Evolutionary conservation across 30 jellyfish, hydroid and myxozoan genomes (phyloP).

Genomic region (Pelagia noctiluca): DNA sequence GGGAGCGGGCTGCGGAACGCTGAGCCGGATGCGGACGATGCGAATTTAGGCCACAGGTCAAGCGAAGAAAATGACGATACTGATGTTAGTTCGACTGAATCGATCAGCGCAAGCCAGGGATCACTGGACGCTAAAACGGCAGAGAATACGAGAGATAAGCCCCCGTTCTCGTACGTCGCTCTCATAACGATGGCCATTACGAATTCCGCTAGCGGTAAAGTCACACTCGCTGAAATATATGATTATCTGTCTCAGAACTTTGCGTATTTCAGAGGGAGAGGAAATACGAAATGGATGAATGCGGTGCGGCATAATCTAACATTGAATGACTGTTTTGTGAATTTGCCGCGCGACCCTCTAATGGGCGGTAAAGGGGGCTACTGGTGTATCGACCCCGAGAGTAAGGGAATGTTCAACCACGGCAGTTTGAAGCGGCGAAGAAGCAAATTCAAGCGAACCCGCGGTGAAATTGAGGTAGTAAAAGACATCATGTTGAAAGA

Average conservation of each 20-base stretch:
- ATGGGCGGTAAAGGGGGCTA: constrained; percentile 74
- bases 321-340: constrained; percentile 73
- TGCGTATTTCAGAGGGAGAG: constrained; percentile 45
- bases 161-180: constrained; percentile 75
- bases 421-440: constrained; percentile 74
- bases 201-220: constrained; percentile 40
- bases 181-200: constrained; percentile 66
- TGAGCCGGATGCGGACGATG: too few species aligned
- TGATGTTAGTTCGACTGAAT: constrained; percentile 4
- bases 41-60: background rate
- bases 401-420: constrained; percentile 74
- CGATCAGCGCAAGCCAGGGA: constrained; percentile 26
- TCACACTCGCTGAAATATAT: constrained; percentile 58
- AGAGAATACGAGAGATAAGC: constrained; percentile 47
- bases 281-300: constrained; percentile 69
- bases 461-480: constrained; percentile 52
- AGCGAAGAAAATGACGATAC: background rate
- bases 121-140: constrained; percentile 42
- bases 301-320: constrained; percentile 81
- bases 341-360: constrained; percentile 67
- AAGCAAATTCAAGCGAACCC: constrained; percentile 50
- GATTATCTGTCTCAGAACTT: constrained; percentile 46
- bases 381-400: constrained; percentile 70
- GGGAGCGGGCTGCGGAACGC: too few species aligned
- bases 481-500: constrained; percentile 32